A percentile compares a stretch with the other conserved stretches of the same genome.
Conservation (phyloP, 2,797 vertebrate genomes). For the Halcyon smyrnensis region DNA sequence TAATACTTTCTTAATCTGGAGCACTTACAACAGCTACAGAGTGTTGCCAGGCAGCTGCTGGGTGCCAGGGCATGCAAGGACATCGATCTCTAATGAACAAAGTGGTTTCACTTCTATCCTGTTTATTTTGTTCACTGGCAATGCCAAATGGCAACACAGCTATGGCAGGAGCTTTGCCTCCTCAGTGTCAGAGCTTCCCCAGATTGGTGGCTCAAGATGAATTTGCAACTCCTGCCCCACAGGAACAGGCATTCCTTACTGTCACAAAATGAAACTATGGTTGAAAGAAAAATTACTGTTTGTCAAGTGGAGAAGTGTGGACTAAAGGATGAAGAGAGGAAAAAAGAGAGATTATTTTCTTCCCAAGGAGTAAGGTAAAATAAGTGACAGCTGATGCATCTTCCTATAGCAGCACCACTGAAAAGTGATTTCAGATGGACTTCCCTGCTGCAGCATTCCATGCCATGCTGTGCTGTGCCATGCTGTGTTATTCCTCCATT, state of each 20-base stretch:
- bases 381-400: neutral
- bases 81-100: neutral
- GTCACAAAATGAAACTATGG: neutral
- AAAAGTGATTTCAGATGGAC: neutral
- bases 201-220: accelerated
- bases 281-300: neutral
- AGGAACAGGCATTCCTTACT: neutral
- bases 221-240: accelerated
- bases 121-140: neutral
- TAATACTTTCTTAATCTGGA: neutral
- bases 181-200: neutral
- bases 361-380: neutral
- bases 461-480: accelerated
- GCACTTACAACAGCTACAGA: neutral
- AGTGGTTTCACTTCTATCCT: neutral
- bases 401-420: neutral
- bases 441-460: neutral
- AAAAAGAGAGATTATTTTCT: neutral
- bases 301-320: neutral
- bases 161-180: neutral
- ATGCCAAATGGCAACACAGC: neutral
- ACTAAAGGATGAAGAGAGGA: neutral
- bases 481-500: accelerated
- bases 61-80: neutral
- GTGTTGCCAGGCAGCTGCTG: neutral